A percentile compares a stretch with the other conserved stretches of the same genome.
Evolutionary conservation across 2,113 vertebrate species (phyloP).

Genomic region (Bujurquina vittata): DNA sequence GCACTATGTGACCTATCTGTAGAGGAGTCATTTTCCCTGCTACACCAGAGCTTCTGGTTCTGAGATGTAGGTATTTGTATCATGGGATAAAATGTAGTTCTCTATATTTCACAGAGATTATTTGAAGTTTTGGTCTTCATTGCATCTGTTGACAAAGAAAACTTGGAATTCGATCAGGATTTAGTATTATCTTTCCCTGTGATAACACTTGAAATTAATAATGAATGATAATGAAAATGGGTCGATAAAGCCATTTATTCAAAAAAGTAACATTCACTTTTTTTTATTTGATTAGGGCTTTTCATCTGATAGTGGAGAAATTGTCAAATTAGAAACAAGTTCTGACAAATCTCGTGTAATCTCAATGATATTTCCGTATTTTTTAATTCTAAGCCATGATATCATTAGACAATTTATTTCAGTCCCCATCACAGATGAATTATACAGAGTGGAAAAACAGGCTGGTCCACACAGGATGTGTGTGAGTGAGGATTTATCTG

Average conservation of each 20-base stretch:
- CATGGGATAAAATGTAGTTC: too few species aligned
- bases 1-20: too few species aligned
- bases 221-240: background rate
- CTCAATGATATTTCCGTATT: background rate
- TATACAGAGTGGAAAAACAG: constrained; percentile 4
- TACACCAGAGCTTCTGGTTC: too few species aligned
- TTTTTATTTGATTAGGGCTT: too few species aligned
- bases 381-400: background rate
- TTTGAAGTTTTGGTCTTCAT: background rate
- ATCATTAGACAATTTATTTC: background rate
- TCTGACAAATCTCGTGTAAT: background rate
- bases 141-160: background rate
- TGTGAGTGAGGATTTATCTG: background rate
- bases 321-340: background rate
- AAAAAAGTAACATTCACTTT: background rate
- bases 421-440: constrained; percentile 7
- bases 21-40: too few species aligned
- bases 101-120: background rate
- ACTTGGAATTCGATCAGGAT: background rate
- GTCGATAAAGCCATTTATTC: background rate
- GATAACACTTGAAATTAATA: background rate
- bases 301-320: background rate
- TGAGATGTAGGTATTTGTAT: too few species aligned
- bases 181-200: background rate
- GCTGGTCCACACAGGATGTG: constrained; percentile 16